Evolutionary conservation across 2,888 invertebrate genomes (phyloP), one percentile per base, ranked within the genome.

Genomic region (Cactoblastis cactorum): DNA sequence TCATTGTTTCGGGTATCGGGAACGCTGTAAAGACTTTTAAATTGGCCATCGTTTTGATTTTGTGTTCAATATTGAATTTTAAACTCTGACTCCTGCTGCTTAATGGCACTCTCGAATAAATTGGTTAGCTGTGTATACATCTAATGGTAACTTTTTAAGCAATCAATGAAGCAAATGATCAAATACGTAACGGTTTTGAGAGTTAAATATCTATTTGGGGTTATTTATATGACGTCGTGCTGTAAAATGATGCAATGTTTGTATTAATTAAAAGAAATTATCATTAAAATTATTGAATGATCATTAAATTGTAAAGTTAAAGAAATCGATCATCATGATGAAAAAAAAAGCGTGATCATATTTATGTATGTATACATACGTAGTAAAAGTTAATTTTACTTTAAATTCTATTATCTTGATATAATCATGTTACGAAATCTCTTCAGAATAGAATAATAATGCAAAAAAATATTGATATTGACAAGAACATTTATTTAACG

Each of bases 41-140:
- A 80, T 69, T 65, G 72, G 57, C 72, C 69, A 76, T 77, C 67
- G 68, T 56, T 70, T 72, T 63, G 49, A 52, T 54, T 67, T 56
- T 67, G 61, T 64, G 66, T 64, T 74, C 67, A 69, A 74, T 73
- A 76, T 74, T 72, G 74, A 71, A 75, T 69, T 69, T 67, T 67
- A 74, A 74, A 66, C 61, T 66, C 57, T 57, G 65, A 61, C 57
- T 53, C 84, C 85, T 64, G 82, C 83, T 80, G 84, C 52, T 78
- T 80, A 69, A 78, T 61, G 65, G 62, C 66, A 59, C 62, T 64
- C 63, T 60, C 53, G 61, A 69, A 68, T 69, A 63, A 55, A 63
- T 65, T 61, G 56, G 51, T 58, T 57, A 60, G 66, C 62, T 62
- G 60, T 66, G 57, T 62, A 69, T 63, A 68, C 60, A 62, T 63